Base-by-base conservation (phyloP, 2,797 vertebrate species). In the Champsocephalus esox region DNA sequence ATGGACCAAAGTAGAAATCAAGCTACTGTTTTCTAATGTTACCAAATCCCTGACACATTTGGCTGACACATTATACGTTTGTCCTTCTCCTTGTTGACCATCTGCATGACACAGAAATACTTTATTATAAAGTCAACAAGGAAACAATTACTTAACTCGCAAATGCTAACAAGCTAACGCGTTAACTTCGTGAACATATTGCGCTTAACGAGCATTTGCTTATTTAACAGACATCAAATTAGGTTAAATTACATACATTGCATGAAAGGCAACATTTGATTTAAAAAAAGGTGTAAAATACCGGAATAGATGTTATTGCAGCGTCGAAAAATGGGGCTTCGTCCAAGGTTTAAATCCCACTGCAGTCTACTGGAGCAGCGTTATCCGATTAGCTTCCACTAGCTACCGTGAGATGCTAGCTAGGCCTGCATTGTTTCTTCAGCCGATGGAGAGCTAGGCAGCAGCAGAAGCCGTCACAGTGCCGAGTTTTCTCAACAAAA, bases 361-460 rank as follows among this genome's bases (percentile, higher is more conserved):
- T 67, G 84, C 86, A 69, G 83, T 74, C 54, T 58, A 68, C 59
- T 67, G 68, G 76, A 79, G 12, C 52, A 81, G 79, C 75, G 69
- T 44, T 80, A 82, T 73, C 77, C 67, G 75, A 83, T 85, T 87
- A 90, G 88, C 90, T 77, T 82, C 79, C 70, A 67, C 80, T 77
- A 60, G 80, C 73, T 71, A 81, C 55, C 41, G 63, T 32, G 64
- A 70, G 66, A 43, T 67, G 79, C 79, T 84, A 81, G 81, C 90
- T 91, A 93, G 92, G 93, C 92, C 93, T 79, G 91, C 92, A 93
- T 93, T 94, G 92, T 93, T 89, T 92, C 90, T 77, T 69, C 72
- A 75, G 67, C 78, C 89, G 88, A 82, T 45, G 62, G 66, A 51
- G 71, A 60, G 83, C 74, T 51, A 4, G 61, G 68, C 83, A 73